These are phyloP conservation scores for Poecilus cupreus DNA, from an alignment of 2,888 invertebrate species.

Conservation along the genomic window DNA sequence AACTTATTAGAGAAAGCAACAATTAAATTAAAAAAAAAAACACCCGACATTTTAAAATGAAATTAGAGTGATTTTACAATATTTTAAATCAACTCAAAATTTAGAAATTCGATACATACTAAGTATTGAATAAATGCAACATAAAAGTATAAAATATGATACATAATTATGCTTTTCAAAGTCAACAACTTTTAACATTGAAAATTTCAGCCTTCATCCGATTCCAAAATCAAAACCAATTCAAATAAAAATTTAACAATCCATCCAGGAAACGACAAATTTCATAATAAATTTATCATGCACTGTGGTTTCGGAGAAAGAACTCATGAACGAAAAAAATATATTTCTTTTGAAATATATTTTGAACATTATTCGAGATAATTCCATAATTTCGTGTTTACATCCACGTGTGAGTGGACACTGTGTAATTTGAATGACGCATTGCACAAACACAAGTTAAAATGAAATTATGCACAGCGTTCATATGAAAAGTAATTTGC, in stretches of 20 bases:
- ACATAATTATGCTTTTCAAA: no score
- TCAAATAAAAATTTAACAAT: background rate
- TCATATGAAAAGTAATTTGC: constrained; percentile 37
- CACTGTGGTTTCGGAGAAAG: background rate
- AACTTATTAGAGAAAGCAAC: no score
- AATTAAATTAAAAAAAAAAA: no score
- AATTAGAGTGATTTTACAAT: no score
- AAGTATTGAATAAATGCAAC: no score
- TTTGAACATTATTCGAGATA: background rate
- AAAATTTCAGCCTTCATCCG: no score
- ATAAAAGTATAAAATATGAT: no score
- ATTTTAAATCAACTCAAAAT: no score
- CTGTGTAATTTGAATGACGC: constrained; percentile 25
- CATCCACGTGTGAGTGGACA: constrained; percentile 19
- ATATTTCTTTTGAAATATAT: background rate
- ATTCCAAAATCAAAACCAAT: no score
- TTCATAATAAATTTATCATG: constrained; percentile 23
- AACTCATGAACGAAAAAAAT: background rate
- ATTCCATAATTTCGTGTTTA: constrained; percentile 18
- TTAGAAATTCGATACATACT: no score
- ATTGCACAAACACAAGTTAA: constrained; percentile 13
- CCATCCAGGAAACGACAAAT: background rate
- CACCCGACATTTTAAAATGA: no score
- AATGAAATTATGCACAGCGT: constrained; percentile 6
- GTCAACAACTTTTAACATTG: no score